phyloP scores from a whole-genome alignment of 1,140 invertebrate genomes.

The Charaxes varanes region DNA sequence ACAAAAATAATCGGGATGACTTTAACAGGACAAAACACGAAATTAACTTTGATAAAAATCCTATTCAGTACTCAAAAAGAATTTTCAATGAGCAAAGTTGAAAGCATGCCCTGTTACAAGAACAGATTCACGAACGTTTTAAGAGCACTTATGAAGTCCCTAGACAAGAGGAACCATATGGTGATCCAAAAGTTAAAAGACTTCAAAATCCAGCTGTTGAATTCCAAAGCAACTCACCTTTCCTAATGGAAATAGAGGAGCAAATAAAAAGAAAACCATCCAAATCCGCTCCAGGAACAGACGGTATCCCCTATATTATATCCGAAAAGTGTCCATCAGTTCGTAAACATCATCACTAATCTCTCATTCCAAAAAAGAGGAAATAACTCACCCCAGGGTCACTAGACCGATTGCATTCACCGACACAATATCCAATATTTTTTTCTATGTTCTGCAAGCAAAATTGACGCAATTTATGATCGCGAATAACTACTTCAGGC shows the following conservation, averaged over 20 bases:
- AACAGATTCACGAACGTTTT: constrained; percentile 1
- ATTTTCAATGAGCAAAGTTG: background rate
- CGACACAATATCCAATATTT: background rate
- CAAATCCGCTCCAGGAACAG: background rate
- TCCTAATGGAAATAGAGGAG: background rate
- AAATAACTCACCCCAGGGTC: background rate
- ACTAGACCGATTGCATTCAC: background rate
- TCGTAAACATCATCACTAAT: background rate
- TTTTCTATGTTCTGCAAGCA: background rate
- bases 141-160: constrained; percentile 2
- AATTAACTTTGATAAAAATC: constrained; percentile 1
- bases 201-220: background rate
- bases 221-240: background rate
- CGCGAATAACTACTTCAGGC: background rate
- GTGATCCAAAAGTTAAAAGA: background rate
- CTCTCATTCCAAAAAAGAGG: background rate
- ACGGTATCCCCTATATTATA: background rate
- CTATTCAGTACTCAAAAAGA: constrained; percentile 1
- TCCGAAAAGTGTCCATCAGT: background rate
- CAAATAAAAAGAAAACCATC: background rate
- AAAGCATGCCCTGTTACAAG: background rate
- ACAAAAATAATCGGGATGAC: background rate
- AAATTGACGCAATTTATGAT: background rate
- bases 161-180: background rate
- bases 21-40: background rate